Percentiles rank a stretch among this genome's conserved stretches.
These are phyloP conservation scores for Acanthurus tractus DNA, from an alignment of 2,797 vertebrate species.

Conservation along the genomic window DNA sequence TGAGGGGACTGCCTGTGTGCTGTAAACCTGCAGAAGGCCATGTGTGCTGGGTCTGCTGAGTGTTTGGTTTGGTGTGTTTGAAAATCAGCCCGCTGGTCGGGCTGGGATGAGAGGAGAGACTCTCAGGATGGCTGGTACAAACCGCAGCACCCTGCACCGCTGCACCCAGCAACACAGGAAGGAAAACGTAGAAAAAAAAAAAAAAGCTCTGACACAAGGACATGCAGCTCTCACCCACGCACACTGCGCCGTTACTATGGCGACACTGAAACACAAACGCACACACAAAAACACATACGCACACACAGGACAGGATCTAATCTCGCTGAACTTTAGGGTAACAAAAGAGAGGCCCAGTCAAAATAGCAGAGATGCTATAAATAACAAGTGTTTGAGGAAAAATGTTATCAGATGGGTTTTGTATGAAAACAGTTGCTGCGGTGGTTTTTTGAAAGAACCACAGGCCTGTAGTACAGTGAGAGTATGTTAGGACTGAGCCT, in stretches of 20 bases:
- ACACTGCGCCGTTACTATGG: slow-evolving; percentile 64
- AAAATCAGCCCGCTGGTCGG: slow-evolving; percentile 19
- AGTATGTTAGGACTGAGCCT: slow-evolving; percentile 4
- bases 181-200: slow-evolving; percentile 40
- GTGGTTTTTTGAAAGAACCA: not conserved
- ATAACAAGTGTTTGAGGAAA: slow-evolving; percentile 61
- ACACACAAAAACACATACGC: slow-evolving; percentile 25
- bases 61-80: slow-evolving; percentile 25
- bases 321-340: slow-evolving; percentile 67
- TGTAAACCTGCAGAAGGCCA: not conserved
- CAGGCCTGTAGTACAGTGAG: not conserved
- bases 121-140: slow-evolving; percentile 19
- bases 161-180: slow-evolving; percentile 65
- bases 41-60: not conserved
- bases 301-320: slow-evolving; percentile 45
- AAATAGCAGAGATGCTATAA: slow-evolving; percentile 62
- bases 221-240: slow-evolving; percentile 61
- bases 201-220: slow-evolving; percentile 57
- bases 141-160: slow-evolving; percentile 41
- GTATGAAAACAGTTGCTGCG: slow-evolving; percentile 44
- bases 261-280: slow-evolving; percentile 52
- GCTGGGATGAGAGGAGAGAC: slow-evolving; percentile 41
- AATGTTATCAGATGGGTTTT: slow-evolving; percentile 70
- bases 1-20: slow-evolving; percentile 1
- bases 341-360: slow-evolving; percentile 42